Conservation (phyloP, 2,797 vertebrate species). For the Nasua narica region DNA sequence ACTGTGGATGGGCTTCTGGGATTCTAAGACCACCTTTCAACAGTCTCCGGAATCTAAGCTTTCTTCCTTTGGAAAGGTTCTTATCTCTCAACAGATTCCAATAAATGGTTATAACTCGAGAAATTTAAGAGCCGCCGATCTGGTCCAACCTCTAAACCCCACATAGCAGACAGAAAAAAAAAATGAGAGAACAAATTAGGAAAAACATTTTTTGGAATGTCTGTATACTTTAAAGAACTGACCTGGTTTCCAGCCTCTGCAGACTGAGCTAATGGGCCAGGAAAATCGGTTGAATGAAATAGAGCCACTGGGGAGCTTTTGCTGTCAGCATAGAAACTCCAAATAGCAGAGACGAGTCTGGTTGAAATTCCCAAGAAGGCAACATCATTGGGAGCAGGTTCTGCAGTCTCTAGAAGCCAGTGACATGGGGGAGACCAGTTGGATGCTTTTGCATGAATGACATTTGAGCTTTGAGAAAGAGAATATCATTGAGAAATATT, state of each 20-base stretch:
- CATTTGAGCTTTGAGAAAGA: not conserved
- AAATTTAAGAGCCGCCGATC: not conserved
- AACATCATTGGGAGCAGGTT: constrained; percentile 9
- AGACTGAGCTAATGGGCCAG: constrained; percentile 67
- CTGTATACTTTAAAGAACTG: constrained; percentile 29
- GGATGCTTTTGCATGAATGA: constrained; percentile 5
- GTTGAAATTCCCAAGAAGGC: constrained; percentile 42
- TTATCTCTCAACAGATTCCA: not conserved
- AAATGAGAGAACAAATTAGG: not conserved
- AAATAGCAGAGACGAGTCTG: constrained; percentile 55
- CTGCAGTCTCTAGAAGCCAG: not conserved
- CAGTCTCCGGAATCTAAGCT: not conserved
- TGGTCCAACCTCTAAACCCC: not conserved
- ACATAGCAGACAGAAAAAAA: constrained; percentile 13
- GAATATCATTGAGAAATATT: not conserved
- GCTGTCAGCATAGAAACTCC: constrained; percentile 41
- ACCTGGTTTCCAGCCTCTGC: constrained; percentile 61
- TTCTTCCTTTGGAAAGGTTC: not conserved
- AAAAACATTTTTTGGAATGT: constrained; percentile 24
- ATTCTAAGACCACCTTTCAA: not conserved
- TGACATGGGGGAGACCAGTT: not conserved
- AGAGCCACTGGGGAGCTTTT: constrained; percentile 55
- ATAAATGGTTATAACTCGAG: not conserved
- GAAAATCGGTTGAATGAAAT: constrained; percentile 58
- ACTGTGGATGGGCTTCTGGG: not conserved